These are phyloP conservation scores for Drosophila phalerata DNA, from an alignment of 2,888 invertebrate species.

Conservation along the genomic window DNA sequence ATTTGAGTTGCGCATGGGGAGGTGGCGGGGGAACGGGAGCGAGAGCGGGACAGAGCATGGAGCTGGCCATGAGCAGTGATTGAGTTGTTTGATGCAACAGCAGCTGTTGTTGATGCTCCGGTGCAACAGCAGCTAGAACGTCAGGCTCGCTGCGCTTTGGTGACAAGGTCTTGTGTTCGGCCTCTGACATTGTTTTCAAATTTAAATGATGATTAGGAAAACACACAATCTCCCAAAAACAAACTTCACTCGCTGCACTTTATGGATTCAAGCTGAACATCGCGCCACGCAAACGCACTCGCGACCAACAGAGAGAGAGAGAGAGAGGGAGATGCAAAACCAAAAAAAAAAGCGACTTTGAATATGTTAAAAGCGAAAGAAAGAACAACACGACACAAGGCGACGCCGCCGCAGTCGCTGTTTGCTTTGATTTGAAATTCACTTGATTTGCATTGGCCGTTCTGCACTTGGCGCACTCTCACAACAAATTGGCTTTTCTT, in stretches of 20 bases:
- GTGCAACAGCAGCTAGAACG: constrained; percentile 1
- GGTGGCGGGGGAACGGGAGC: constrained; percentile 34
- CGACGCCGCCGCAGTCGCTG: constrained; percentile 63
- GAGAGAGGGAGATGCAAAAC: constrained; percentile 1
- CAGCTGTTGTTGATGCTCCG: constrained; percentile 57
- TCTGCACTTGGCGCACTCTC: constrained; percentile 29
- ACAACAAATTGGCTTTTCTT: constrained; percentile 10
- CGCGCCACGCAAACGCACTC: constrained; percentile 71
- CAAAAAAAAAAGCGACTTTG: constrained; percentile 51
- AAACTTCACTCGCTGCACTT: constrained; percentile 36
- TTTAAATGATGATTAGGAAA: constrained; percentile 1
- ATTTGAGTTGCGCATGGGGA: constrained; percentile 36
- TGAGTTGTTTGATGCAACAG: constrained; percentile 83
- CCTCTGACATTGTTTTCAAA: constrained; percentile 66
- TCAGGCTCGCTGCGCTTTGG: constrained; percentile 61
- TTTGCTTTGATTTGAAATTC: constrained; percentile 64
- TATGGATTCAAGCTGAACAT: constrained; percentile 42
- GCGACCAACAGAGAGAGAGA: constrained; percentile 21
- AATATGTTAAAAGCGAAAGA: constrained; percentile 51
- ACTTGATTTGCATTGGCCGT: constrained; percentile 41
- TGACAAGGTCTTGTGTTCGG: constrained; percentile 68
- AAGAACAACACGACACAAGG: constrained; percentile 54
- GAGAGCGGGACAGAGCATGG: constrained; percentile 67
- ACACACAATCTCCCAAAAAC: constrained; percentile 1
- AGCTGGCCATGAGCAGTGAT: constrained; percentile 83